Evolutionary conservation across 2,113 vertebrate genomes (phyloP).

Genomic region (Phalacrocorax pelagicus): DNA sequence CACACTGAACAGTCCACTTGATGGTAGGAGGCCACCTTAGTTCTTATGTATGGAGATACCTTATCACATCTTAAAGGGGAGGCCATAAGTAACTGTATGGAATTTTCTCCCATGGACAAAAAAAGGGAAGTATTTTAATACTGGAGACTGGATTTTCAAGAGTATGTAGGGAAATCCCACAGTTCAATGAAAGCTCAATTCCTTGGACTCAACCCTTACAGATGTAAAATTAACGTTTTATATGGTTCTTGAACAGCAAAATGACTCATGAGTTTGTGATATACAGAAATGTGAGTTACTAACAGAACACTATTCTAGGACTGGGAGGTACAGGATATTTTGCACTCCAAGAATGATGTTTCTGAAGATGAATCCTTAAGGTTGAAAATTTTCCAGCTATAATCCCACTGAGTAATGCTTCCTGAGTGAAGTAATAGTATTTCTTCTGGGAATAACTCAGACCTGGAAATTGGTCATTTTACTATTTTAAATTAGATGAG

Average conservation of each 20-base stretch:
- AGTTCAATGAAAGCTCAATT: neutral
- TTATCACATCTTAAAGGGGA: neutral
- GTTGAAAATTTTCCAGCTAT: neutral
- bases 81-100: neutral
- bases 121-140: neutral
- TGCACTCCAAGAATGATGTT: conserved; percentile 35
- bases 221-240: neutral
- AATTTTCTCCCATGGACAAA: neutral
- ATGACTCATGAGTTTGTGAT: neutral
- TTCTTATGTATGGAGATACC: neutral
- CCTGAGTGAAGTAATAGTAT: conserved; percentile 42
- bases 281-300: neutral
- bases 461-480: neutral
- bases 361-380: conserved; percentile 7
- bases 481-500: neutral
- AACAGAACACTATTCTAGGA: neutral
- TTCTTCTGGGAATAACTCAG: neutral
- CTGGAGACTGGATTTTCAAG: neutral
- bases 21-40: neutral
- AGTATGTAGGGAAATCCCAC: neutral
- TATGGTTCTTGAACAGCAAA: neutral
- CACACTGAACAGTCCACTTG: neutral
- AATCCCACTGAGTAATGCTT: conserved; percentile 34
- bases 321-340: conserved; percentile 16
- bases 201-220: neutral